A percentile compares a stretch with the other conserved stretches of the same genome.
Conservation (phyloP, 1,140 invertebrate genomes). For the Thalassaphorura encarpata region DNA sequence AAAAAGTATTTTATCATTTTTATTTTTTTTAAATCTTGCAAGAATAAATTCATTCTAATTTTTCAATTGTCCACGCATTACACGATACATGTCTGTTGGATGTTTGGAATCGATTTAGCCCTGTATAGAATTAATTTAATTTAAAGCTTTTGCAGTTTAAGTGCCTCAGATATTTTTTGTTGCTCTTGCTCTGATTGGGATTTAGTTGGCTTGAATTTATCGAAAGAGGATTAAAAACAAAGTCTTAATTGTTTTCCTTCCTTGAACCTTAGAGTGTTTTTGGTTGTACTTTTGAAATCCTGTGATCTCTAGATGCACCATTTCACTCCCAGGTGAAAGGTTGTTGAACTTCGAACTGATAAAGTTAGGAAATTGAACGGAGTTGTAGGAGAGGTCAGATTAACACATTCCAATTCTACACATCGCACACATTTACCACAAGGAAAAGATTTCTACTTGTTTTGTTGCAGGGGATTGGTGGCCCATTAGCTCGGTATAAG, state of each 20-base stretch:
- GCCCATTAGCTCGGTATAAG: conserved; percentile 17
- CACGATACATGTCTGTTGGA: no score
- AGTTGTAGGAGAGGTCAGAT: conserved; percentile 5
- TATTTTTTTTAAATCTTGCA: no score
- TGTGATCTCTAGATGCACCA: not conserved
- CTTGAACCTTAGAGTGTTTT: not conserved
- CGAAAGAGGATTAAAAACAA: not conserved
- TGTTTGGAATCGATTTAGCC: no score
- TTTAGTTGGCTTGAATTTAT: no score
- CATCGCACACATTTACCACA: no score
- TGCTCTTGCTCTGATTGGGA: no score
- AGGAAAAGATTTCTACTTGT: conserved; percentile 20
- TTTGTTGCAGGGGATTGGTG: conserved; percentile 22
- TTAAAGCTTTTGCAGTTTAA: no score
- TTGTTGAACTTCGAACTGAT: not conserved
- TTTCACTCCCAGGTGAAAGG: not conserved
- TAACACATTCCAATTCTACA: not conserved
- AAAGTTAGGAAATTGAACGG: not conserved
- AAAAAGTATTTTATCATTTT: no score
- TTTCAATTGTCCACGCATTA: no score
- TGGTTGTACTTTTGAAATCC: not conserved
- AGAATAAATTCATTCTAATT: no score
- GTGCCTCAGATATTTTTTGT: no score
- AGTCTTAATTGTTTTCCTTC: not conserved
- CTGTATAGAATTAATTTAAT: no score